phyloP scores from a whole-genome alignment of 2,797 vertebrate genomes.

The Buphagus erythrorhynchus region DNA sequence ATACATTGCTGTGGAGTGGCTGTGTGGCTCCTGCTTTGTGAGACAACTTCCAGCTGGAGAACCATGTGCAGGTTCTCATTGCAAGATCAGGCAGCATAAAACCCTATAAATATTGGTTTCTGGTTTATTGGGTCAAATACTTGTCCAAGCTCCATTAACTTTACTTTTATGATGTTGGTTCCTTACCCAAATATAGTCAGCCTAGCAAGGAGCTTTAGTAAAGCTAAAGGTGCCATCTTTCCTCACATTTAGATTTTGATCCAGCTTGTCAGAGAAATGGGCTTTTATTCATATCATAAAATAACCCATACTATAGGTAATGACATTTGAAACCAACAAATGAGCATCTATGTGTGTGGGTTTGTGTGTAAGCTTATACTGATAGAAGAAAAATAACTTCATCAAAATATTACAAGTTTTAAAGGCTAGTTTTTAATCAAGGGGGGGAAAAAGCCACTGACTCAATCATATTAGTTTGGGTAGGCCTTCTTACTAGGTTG shows the following conservation, averaged over 20 bases:
- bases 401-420: not conserved
- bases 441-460: accelerated
- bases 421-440: not conserved
- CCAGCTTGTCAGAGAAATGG: not conserved
- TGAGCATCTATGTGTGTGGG: not conserved
- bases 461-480: not conserved
- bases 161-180: not conserved
- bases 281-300: not conserved
- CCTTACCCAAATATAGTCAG: not conserved
- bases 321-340: not conserved
- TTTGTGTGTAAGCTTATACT: not conserved
- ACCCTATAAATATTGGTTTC: not conserved
- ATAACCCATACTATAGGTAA: not conserved
- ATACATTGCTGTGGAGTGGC: not conserved
- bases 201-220: not conserved
- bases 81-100: not conserved
- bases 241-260: not conserved
- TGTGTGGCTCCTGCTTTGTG: not conserved
- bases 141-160: not conserved
- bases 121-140: not conserved
- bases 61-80: not conserved
- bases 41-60: not conserved
- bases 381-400: not conserved
- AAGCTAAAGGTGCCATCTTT: not conserved
- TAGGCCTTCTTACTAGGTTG: not conserved